Evolutionary conservation across 2,888 invertebrate genomes (phyloP).

Genomic region (Choristoneura rosaceana): DNA sequence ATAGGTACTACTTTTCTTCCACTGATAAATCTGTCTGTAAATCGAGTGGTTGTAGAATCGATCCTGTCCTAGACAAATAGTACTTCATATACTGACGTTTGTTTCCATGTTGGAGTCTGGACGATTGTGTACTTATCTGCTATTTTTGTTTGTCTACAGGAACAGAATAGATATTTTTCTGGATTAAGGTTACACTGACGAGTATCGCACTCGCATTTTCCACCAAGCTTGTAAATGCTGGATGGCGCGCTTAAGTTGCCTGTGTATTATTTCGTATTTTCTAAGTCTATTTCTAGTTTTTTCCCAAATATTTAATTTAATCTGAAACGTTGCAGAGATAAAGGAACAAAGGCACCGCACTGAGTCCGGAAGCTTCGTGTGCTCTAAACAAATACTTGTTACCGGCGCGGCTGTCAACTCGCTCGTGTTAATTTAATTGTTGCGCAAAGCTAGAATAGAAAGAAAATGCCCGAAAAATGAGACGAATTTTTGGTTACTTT

Average conservation of each 20-base stretch:
- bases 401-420: constrained; percentile 48
- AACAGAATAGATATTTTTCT: neutral
- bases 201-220: neutral
- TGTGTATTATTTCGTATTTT: neutral
- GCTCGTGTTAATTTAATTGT: constrained; percentile 56
- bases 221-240: neutral
- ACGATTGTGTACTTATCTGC: neutral
- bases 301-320: constrained; percentile 5
- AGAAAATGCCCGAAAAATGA: constrained; percentile 11
- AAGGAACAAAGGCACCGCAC: constrained; percentile 19
- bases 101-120: neutral
- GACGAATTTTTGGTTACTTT: neutral
- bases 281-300: neutral
- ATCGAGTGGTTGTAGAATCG: neutral
- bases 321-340: constrained; percentile 3
- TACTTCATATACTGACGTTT: constrained; percentile 11
- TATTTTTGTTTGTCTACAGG: neutral
- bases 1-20: neutral
- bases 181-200: neutral
- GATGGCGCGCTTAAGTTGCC: neutral
- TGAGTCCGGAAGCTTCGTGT: constrained; percentile 17
- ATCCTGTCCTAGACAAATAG: constrained; percentile 2
- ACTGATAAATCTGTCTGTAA: neutral
- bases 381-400: constrained; percentile 27
- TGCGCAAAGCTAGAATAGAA: constrained; percentile 13